Evolutionary conservation across 2,113 vertebrate genomes (phyloP).

Genomic region (Ammospiza caudacuta): DNA sequence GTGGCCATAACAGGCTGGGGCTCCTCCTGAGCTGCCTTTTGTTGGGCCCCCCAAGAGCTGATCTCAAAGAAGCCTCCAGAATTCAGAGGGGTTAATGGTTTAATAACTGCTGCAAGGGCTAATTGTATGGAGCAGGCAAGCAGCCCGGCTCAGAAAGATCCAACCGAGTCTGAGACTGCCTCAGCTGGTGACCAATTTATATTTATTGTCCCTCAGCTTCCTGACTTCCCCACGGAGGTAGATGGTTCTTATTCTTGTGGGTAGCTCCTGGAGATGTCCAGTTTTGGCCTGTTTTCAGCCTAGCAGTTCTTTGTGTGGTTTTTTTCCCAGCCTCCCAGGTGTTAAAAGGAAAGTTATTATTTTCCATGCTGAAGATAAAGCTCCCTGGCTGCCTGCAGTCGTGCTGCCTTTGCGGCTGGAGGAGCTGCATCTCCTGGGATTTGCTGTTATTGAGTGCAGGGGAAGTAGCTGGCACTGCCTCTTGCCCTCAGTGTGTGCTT

Average conservation of each 20-base stretch:
- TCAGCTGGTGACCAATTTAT: not conserved
- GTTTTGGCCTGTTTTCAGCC: not conserved
- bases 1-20: rapidly evolving
- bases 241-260: not conserved
- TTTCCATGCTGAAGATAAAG: not conserved
- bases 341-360: not conserved
- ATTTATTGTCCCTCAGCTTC: not conserved
- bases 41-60: not conserved
- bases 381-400: not conserved
- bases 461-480: not conserved
- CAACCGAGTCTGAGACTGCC: not conserved
- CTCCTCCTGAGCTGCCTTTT: not conserved
- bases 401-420: not conserved
- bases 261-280: not conserved
- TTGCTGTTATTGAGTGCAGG: not conserved
- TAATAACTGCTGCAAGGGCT: not conserved
- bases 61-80: not conserved
- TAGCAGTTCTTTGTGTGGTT: not conserved
- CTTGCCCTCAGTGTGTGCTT: not conserved
- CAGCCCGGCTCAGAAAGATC: not conserved
- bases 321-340: not conserved
- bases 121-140: not conserved
- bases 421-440: not conserved
- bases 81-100: not conserved
- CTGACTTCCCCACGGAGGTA: not conserved